Conservation (phyloP, 2,888 invertebrate genomes). For the Holacanthella duospinosa region DNA sequence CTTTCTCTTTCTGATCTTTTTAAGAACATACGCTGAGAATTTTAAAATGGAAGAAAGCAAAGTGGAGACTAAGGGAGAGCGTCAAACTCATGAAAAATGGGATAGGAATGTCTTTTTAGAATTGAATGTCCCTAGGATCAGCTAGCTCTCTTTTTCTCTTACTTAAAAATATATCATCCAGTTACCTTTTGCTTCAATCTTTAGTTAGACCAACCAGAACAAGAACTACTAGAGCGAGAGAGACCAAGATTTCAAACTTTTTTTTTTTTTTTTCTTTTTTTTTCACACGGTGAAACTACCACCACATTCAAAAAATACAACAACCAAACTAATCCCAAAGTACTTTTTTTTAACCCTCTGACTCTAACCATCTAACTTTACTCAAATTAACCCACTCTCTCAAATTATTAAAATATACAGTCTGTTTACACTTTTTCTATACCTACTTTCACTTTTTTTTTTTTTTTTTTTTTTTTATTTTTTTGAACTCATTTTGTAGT, state of each 20-base stretch:
- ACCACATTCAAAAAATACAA: no score
- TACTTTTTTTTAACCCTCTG: no score
- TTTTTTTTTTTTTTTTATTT: no score
- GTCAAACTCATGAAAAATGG: not conserved
- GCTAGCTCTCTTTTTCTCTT: not conserved
- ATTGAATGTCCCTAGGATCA: not conserved
- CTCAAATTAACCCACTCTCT: no score
- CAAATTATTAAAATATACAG: no score
- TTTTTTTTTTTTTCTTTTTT: not conserved
- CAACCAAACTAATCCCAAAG: no score
- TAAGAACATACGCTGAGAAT: not conserved
- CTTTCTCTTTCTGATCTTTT: not conserved
- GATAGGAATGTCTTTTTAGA: not conserved
- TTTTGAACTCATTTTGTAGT: no score
- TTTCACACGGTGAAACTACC: not conserved
- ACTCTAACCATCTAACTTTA: no score
- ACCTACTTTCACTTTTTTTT: no score
- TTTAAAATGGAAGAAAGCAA: not conserved
- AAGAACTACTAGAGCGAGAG: not conserved
- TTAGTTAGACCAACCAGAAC: not conserved
- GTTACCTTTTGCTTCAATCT: not conserved
- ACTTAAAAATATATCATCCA: not conserved
- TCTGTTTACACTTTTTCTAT: no score
- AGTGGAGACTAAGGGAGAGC: not conserved
- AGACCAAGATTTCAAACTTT: not conserved